These are phyloP conservation scores for Ridgeia piscesae DNA, from an alignment of 1,140 invertebrate species.

Conservation along the genomic window DNA sequence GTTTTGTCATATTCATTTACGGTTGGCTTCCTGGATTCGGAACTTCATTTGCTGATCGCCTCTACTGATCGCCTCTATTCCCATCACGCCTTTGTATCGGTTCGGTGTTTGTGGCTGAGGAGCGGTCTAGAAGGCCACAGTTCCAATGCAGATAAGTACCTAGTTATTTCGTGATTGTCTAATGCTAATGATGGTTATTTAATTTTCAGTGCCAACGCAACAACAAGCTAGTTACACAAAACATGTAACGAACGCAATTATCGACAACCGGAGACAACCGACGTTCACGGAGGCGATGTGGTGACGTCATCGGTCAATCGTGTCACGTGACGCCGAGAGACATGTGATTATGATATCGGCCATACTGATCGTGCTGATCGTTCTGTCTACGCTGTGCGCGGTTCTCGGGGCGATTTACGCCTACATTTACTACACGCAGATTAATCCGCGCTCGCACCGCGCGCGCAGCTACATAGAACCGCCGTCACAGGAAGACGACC, in stretches of 20 bases:
- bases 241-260: not conserved
- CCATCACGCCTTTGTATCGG: not conserved
- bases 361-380: constrained; percentile 27
- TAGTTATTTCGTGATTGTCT: not conserved
- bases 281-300: not conserved
- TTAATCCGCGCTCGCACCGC: constrained; percentile 23
- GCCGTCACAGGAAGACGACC: not conserved
- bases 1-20: not conserved
- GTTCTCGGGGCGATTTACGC: constrained; percentile 28
- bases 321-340: not conserved
- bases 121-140: not conserved
- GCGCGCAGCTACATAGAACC: constrained; percentile 23
- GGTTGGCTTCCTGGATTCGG: not conserved
- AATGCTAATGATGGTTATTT: not conserved
- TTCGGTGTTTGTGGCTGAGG: not conserved
- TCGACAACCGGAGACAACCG: not conserved
- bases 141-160: not conserved
- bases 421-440: constrained; percentile 31
- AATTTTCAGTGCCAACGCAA: not conserved
- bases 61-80: not conserved
- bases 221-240: not conserved
- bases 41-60: not conserved
- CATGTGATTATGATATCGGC: constrained; percentile 20
- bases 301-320: not conserved
- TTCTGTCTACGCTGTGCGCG: constrained; percentile 25